Percentiles rank a stretch among this genome's conserved stretches.
phyloP scores from a whole-genome alignment of 30 jellyfish, hydroid and myxozoan genomes.

The Nemopilema nomurai region DNA sequence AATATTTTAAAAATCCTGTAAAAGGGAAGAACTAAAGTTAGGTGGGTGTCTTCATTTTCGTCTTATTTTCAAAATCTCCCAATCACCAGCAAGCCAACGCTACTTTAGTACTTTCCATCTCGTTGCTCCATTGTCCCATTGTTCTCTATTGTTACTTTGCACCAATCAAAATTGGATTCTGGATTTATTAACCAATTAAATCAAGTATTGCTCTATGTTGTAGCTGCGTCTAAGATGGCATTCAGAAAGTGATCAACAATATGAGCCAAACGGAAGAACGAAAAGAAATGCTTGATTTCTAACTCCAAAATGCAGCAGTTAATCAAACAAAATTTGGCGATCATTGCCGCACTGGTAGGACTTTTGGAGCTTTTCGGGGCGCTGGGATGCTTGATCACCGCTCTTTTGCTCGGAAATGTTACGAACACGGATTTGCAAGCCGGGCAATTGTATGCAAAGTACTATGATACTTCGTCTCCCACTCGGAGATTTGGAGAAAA shows the following conservation, averaged over 20 bases:
- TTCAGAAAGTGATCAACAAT: conserved; percentile 60
- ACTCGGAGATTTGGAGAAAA: conserved; percentile 64
- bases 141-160: neutral
- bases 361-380: conserved; percentile 68
- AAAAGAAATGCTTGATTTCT: neutral
- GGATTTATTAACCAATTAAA: conserved; percentile 10
- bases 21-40: neutral
- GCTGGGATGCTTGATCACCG: conserved; percentile 48
- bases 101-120: neutral
- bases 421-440: conserved; percentile 45
- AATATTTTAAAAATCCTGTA: too few species aligned
- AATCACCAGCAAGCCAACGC: neutral
- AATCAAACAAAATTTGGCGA: conserved; percentile 22
- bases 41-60: neutral
- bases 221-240: conserved; percentile 28
- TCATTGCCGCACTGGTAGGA: conserved; percentile 55
- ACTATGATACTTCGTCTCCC: conserved; percentile 57
- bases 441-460: conserved; percentile 54
- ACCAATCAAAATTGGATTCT: conserved; percentile 12
- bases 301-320: neutral
- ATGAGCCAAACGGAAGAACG: conserved; percentile 5
- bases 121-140: neutral
- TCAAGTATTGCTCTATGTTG: conserved; percentile 13
- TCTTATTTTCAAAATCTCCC: neutral
- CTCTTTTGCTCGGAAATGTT: conserved; percentile 57